Evolutionary conservation across 1,140 invertebrate species (phyloP), one percentile per base, ranked within the genome.

Genomic region (Maniola jurtina): DNA sequence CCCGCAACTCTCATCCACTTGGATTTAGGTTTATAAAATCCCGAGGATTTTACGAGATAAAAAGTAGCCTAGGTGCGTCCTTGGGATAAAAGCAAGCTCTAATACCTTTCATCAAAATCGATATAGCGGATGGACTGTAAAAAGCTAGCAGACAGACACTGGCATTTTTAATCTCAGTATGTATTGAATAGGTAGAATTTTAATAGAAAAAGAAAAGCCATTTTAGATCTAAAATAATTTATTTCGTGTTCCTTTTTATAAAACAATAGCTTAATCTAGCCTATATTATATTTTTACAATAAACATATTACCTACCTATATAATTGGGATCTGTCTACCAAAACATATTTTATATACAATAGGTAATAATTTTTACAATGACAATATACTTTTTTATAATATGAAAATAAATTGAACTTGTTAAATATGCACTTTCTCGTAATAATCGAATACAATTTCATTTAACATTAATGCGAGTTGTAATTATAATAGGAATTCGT

Each of bases 171-270:
- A 25, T 25, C 4, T 25, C 25, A 25, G 38, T 40, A 40, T 9
- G 10, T 6, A 40, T 38, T 38, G 7, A 3, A 40, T 40, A 40
- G 6, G 38, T 40, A 40, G 0, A 0, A 40, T 40, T 38, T 38
- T 3, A 3, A n/a, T n/a, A n/a, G 5, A 8, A n/a, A 45, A 9
- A 38, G 7, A 50, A 55, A 55, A 1, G 1, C 52, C 10, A 52
- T 52, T 42, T 38, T 83, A 84, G 75, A 79, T 85, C 84, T 89
- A 89, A 89, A 89, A 89, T 89, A 89, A 88, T 89, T 87, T 89
- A 87, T 86, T 86, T 83, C 76, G 71, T 80, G 75, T 82, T 83
- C 75, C 48, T 66, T 79, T 84, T 88, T 89, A 87, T 85, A 89
- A 89, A 89, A 89, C 81, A 87, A 89, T 87, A 68, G 77, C 82